Conservation (phyloP, 2,113 vertebrate species). For the Podiceps cristatus region DNA sequence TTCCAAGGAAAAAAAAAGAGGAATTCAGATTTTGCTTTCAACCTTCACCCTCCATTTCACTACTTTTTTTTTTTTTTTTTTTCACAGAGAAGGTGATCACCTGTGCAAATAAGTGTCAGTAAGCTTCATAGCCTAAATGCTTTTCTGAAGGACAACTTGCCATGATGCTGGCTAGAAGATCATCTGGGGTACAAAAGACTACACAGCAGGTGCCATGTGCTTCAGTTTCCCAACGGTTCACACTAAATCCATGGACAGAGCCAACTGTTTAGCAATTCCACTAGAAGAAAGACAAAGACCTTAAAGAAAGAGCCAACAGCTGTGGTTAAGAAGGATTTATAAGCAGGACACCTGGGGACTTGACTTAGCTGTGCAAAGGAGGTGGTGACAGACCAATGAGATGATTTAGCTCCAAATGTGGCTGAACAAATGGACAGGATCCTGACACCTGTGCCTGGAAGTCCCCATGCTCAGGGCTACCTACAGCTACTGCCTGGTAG, state of each 20-base stretch:
- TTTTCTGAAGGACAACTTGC: background rate
- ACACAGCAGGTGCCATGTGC: background rate
- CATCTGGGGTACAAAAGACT: background rate
- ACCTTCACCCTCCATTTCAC: background rate
- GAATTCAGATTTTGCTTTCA: background rate
- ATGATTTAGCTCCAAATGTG: background rate
- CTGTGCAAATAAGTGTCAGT: background rate
- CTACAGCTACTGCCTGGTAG: accelerated
- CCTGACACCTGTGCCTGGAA: background rate
- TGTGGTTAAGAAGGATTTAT: background rate
- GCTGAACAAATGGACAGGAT: background rate
- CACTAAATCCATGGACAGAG: background rate
- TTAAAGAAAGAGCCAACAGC: background rate
- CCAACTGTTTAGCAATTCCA: accelerated
- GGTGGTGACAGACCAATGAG: background rate
- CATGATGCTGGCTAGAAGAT: background rate
- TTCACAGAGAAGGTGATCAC: background rate
- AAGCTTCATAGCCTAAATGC: background rate
- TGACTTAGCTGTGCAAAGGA: background rate
- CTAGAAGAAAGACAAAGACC: background rate
- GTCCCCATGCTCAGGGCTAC: background rate
- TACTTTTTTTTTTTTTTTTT: background rate
- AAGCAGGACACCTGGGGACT: background rate
- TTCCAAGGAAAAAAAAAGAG: background rate
- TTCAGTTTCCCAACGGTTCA: background rate